Base-by-base conservation (phyloP, 2,888 invertebrate species). In the Vandiemenella viatica region DNA sequence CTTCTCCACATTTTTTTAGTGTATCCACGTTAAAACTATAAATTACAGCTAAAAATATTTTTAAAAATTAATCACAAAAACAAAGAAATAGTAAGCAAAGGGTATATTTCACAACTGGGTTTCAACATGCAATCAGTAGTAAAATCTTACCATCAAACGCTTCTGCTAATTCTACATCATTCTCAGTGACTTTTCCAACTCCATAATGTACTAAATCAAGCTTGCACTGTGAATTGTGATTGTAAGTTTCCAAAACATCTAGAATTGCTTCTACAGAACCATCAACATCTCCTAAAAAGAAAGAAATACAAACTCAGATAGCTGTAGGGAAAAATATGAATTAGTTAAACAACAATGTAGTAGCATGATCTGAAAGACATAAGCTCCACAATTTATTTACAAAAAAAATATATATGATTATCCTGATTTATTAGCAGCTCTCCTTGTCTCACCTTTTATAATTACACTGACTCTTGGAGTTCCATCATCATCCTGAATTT, bases 231-330 rank as follows among this genome's bases (percentile, higher is more conserved):
- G 77, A 71, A 2, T 66, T 60, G 46, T 76, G 71, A 56, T 83
- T 74, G 61, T 96, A 98, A 0, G 90, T 86, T 56, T 85, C 86
- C 48, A 98, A 63, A 8, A 90, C 83, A 63, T 96, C 88, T 53
- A 95, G 66, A 55, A 98, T 85, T 0, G 97, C 96, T 65, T 98
- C 97, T 40, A 96, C 80, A 0, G 93, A 92, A 0, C 98, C 98
- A 65, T 90, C 86, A 2, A 97, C 96, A 68, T 98, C 98, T 18
- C 87, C 87, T 80, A 65, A 18, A 51, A 53, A 37, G 37, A 15
- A 21, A 45, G 37, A 23, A n/a, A n/a, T n/a, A 23, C 10, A 23
- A 23, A 32, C 3, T 32, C 10, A 32, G 10, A 32, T 13, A 32
- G 3, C 32, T 32, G n/a, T 32, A 4, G n/a, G 10, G 10, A 23